Percentiles rank a stretch among this genome's conserved stretches.
Conservation (phyloP, 2,797 vertebrate species). For the Oreonectes daqikongensis region DNA sequence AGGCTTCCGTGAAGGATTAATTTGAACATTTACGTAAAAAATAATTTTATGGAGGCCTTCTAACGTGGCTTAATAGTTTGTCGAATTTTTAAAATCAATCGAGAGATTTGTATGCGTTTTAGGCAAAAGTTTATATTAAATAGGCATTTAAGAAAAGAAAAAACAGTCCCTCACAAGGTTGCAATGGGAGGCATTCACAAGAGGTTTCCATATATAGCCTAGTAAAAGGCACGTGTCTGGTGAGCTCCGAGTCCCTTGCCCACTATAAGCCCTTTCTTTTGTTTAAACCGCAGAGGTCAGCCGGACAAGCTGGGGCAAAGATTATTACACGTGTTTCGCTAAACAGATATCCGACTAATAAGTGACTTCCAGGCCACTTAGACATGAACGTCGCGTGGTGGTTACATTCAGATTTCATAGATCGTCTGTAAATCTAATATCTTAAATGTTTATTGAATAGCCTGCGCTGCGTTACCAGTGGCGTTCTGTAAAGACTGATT, state of each 20-base stretch:
- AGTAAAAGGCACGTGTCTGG: slow-evolving; percentile 17
- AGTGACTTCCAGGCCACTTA: slow-evolving; percentile 14
- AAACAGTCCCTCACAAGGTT: background rate
- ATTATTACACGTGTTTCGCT: background rate
- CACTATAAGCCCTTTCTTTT: slow-evolving; percentile 6
- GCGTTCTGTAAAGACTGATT: background rate
- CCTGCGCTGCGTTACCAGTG: background rate
- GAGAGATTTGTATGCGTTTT: too few relatives aligned
- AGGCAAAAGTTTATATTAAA: background rate
- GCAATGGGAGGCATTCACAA: background rate
- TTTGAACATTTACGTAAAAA: too few relatives aligned
- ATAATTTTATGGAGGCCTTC: too few relatives aligned
- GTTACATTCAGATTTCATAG: background rate
- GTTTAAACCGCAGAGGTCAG: slow-evolving; percentile 13
- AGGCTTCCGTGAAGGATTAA: too few relatives aligned
- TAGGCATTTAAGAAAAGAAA: background rate
- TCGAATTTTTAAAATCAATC: too few relatives aligned
- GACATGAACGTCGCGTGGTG: background rate
- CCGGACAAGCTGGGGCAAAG: background rate
- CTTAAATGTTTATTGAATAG: slow-evolving; percentile 13
- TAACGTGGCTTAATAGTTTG: too few relatives aligned
- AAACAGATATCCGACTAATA: slow-evolving; percentile 12
- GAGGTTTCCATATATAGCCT: background rate
- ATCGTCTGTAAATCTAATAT: slow-evolving; percentile 13
- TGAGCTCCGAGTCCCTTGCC: background rate